These are phyloP conservation scores for Drosophila meridionalis DNA, from an alignment of 2,888 invertebrate genomes.

Conservation along the genomic window DNA sequence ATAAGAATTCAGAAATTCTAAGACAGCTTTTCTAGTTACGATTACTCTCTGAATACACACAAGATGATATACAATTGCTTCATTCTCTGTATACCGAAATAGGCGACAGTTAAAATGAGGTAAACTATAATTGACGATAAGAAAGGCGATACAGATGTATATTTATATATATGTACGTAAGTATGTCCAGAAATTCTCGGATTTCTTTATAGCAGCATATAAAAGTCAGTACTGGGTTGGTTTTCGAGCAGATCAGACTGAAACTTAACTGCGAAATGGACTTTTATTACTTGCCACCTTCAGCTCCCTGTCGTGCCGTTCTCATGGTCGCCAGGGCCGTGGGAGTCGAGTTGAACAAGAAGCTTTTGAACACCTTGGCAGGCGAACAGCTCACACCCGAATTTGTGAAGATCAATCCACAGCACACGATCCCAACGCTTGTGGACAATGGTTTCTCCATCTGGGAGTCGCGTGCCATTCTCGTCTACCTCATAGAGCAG, in stretches of 20 bases:
- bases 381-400: slow-evolving; percentile 89
- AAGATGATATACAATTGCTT: neutral
- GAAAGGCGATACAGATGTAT: neutral
- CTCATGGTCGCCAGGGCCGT: slow-evolving; percentile 88
- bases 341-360: slow-evolving; percentile 88
- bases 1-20: neutral
- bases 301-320: slow-evolving; percentile 88
- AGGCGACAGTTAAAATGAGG: neutral
- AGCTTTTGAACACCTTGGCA: slow-evolving; percentile 86
- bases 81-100: neutral
- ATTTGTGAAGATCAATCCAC: slow-evolving; percentile 90
- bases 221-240: slow-evolving; percentile 3
- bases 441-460: slow-evolving; percentile 92
- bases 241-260: neutral
- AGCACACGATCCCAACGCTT: slow-evolving; percentile 92
- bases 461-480: slow-evolving; percentile 93
- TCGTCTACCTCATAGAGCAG: slow-evolving; percentile 91
- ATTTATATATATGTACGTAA: neutral
- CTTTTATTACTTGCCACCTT: slow-evolving; percentile 83
- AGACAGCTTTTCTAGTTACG: neutral
- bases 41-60: neutral
- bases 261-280: slow-evolving; percentile 85
- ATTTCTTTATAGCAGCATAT: neutral
- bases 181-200: neutral
- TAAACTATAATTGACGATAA: neutral